A percentile compares a stretch with the other conserved stretches of the same genome.
phyloP scores from a whole-genome alignment of 2,888 invertebrate species.

The Malachius bipustulatus region DNA sequence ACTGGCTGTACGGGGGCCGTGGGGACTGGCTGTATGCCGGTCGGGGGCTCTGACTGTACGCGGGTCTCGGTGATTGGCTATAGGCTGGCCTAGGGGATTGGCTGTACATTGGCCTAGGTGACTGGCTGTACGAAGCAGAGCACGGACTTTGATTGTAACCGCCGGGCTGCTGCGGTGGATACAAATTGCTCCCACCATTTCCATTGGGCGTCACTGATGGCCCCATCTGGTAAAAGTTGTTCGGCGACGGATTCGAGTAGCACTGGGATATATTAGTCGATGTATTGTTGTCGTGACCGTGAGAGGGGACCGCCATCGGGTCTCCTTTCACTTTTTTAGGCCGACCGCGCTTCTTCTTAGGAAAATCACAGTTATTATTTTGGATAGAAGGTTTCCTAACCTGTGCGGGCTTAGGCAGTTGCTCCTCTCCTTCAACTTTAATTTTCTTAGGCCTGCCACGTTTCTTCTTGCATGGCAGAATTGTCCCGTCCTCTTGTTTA shows the following conservation, averaged over 20 bases:
- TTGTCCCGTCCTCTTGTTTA: constrained; percentile 49
- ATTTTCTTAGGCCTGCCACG: constrained; percentile 83
- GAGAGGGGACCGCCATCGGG: constrained; percentile 40
- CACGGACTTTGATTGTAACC: constrained; percentile 24
- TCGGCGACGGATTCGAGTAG: constrained; percentile 40
- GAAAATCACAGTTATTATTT: constrained; percentile 45
- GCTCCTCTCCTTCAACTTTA: constrained; percentile 56
- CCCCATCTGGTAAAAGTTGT: constrained; percentile 37
- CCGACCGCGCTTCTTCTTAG: constrained; percentile 78
- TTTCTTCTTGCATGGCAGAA: constrained; percentile 71
- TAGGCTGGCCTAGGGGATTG: constrained; percentile 29
- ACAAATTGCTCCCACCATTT: constrained; percentile 32
- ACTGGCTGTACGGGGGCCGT: constrained; percentile 28
- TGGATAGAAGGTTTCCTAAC: constrained; percentile 36
- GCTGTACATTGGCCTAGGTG: constrained; percentile 27
- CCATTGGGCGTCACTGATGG: constrained; percentile 35
- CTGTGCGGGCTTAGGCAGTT: constrained; percentile 42
- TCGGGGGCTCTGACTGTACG: constrained; percentile 29
- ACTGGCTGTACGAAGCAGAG: constrained; percentile 28
- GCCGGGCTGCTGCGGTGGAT: constrained; percentile 30
- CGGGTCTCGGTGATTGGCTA: constrained; percentile 29
- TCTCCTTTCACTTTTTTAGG: constrained; percentile 75
- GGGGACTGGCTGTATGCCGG: constrained; percentile 31
- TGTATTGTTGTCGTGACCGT: constrained; percentile 35
- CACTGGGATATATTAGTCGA: constrained; percentile 39